Base-by-base conservation (phyloP, 2,113 vertebrate species). In the Malurus elegans region DNA sequence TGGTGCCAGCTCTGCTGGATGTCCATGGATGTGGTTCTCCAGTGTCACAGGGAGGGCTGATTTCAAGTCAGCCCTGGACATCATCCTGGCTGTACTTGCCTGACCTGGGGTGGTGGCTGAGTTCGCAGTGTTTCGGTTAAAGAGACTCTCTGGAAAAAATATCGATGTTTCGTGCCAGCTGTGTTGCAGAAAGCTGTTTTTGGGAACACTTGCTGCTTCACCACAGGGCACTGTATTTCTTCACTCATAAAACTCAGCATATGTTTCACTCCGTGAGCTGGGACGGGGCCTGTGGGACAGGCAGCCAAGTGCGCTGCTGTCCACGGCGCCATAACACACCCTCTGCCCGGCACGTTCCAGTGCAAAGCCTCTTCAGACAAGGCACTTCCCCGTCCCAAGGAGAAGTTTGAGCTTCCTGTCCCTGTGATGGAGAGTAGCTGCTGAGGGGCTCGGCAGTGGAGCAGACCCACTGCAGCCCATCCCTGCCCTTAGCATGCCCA, bases 81-180 rank as follows among this genome's bases (percentile, higher is more conserved):
- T n/a, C 24, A 12, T 45, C 29, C 28, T 8, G 21, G 31, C 40
- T 42, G 3, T 34, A 10, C 16, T 78, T 1, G 2, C 16, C 26
- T 1, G 1, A 34, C 47, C 31, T 34, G 1, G 1, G 1, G 10
- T 3, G 0, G n/a, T 6, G 20, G 18, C 61, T 1, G 8, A 36
- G 17, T 78, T 80, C 45, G 45, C 40, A 84, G 21, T 17, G 28
- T 40, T 84, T 72, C 36, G 18, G 42, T 84, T 48, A 61, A 74
- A 67, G 18, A 71, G 38, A 44, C 12, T 71, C 31, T 66, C 34
- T 83, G 85, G 53, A 80, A 83, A 75, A 79, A 62, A 24, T 32
- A 29, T 2, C 24, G 26, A 7, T 7, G 4, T 65, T 92, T 67
- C 1, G 0, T 57, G 53, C 40, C 87, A 53, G 42, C 71, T 25